Percentiles rank a stretch among this genome's conserved stretches.
Evolutionary conservation across 2,888 invertebrate species (phyloP).

Genomic region (Salpingus planirostris): DNA sequence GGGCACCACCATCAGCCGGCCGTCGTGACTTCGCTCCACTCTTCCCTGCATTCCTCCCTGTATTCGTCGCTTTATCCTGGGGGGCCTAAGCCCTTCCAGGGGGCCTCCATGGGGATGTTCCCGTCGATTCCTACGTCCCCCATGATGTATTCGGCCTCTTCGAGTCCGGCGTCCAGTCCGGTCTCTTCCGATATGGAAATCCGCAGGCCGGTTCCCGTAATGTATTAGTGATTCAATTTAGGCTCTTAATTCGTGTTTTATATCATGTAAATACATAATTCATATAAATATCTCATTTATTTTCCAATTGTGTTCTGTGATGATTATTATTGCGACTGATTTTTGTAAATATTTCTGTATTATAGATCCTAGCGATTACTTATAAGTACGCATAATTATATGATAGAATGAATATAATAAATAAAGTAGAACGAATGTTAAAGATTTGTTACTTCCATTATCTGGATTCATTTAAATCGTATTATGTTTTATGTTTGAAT

Average conservation of each 20-base stretch:
- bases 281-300: slow-evolving; percentile 7
- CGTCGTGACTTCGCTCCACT: slow-evolving; percentile 37
- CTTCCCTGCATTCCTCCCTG: slow-evolving; percentile 61
- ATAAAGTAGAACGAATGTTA: too few species aligned
- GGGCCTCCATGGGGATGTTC: slow-evolving; percentile 48
- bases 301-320: slow-evolving; percentile 23
- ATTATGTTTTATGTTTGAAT: too few species aligned
- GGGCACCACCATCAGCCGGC: slow-evolving; percentile 25
- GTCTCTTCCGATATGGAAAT: slow-evolving; percentile 43
- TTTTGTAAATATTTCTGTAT: slow-evolving; percentile 21
- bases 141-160: slow-evolving; percentile 38
- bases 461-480: too few species aligned
- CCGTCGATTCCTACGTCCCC: too few species aligned
- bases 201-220: slow-evolving; percentile 61
- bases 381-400: too few species aligned
- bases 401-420: too few species aligned
- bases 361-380: too few species aligned
- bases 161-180: slow-evolving; percentile 40
- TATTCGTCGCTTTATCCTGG: slow-evolving; percentile 57
- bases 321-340: slow-evolving; percentile 24
- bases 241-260: too few species aligned
- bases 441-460: too few species aligned
- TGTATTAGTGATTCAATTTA: slow-evolving; percentile 49
- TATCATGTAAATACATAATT: too few species aligned
- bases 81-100: slow-evolving; percentile 46